A percentile compares a stretch with the other conserved stretches of the same genome.
Evolutionary conservation across 2,797 vertebrate genomes (phyloP).

Genomic region (Malacoraja senta): DNA sequence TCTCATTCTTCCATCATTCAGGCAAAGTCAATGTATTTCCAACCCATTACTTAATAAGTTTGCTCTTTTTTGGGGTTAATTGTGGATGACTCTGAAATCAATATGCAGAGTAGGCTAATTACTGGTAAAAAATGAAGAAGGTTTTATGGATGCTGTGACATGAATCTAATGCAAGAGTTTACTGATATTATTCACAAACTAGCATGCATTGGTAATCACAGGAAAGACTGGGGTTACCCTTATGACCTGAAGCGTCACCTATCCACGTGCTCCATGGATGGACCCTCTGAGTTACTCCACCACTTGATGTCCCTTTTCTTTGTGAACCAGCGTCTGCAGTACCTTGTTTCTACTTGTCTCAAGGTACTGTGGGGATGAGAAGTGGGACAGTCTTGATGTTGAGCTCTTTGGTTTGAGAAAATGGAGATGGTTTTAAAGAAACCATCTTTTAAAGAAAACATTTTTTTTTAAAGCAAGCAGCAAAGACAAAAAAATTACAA

Average conservation of each 20-base stretch:
- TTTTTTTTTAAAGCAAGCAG: too few species aligned
- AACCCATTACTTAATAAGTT: not conserved
- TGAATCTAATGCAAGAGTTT: not conserved
- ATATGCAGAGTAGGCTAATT: not conserved
- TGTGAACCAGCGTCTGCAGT: too few species aligned
- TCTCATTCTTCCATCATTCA: not conserved
- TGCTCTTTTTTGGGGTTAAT: not conserved
- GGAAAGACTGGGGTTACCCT: not conserved
- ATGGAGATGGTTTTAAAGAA: too few species aligned
- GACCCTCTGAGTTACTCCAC: too few species aligned
- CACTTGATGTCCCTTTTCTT: too few species aligned
- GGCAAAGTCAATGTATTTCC: conserved; percentile 5
- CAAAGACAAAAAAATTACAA: too few species aligned
- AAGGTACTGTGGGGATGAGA: not conserved
- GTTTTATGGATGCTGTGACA: not conserved
- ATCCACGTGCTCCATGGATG: too few species aligned
- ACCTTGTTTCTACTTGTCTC: too few species aligned
- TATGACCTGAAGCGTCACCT: not conserved
- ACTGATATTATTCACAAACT: not conserved
- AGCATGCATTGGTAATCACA: too few species aligned
- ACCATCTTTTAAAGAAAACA: too few species aligned
- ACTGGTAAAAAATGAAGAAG: not conserved
- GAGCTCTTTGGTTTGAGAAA: not conserved
- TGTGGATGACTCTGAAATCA: not conserved
- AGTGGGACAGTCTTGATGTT: not conserved